Evolutionary conservation across 2,113 vertebrate genomes (phyloP).

Genomic region (Clarias magur): DNA sequence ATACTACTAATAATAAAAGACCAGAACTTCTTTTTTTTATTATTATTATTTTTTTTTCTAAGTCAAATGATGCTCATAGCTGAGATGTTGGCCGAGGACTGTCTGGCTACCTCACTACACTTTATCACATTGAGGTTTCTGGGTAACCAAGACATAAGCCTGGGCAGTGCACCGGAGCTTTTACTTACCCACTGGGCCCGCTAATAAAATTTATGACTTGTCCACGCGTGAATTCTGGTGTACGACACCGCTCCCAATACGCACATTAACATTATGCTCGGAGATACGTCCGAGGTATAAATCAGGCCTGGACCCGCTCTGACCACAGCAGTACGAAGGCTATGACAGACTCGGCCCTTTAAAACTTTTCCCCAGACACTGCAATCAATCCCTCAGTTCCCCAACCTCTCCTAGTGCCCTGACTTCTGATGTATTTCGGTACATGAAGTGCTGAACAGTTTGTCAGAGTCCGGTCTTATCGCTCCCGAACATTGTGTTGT

Average conservation of each 20-base stretch:
- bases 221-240: background rate
- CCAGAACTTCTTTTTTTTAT: background rate
- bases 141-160: background rate
- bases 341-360: background rate
- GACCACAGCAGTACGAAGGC: background rate
- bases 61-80: background rate
- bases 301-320: background rate
- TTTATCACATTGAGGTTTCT: background rate
- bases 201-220: background rate
- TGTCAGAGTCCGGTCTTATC: conserved; percentile 10
- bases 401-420: background rate
- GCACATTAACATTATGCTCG: background rate
- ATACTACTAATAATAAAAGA: background rate
- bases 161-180: background rate
- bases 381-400: background rate
- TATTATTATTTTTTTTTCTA: too few species aligned
- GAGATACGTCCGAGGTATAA: background rate
- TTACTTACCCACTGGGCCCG: background rate
- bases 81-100: background rate
- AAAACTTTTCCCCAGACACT: background rate
- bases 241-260: background rate
- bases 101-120: background rate
- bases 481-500: background rate
- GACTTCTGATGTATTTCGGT: conserved; percentile 6
- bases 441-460: background rate